phyloP scores from a whole-genome alignment of 2,888 invertebrate species.

The Acrobasis consociella region DNA sequence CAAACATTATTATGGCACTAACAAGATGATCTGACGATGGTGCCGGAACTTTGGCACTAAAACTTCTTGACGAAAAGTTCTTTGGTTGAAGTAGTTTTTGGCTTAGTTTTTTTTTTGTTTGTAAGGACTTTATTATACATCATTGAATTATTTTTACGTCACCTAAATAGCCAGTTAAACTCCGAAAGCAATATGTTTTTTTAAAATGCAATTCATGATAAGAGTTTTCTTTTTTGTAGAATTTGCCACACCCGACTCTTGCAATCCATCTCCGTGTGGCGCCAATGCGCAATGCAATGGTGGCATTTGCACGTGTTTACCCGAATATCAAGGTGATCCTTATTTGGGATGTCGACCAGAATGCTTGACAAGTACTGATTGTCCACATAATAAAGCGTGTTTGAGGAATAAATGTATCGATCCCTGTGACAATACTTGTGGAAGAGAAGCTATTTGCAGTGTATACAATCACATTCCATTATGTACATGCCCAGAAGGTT shows the following conservation, averaged over 20 bases:
- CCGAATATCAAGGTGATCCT: slow-evolving; percentile 90
- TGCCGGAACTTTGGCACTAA: too few relatives aligned
- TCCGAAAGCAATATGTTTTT: too few relatives aligned
- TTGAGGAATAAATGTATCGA: slow-evolving; percentile 88
- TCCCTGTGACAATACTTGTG: slow-evolving; percentile 91
- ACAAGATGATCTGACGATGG: too few relatives aligned
- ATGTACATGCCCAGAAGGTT: slow-evolving; percentile 83
- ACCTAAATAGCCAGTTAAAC: too few relatives aligned
- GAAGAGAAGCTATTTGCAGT: slow-evolving; percentile 87
- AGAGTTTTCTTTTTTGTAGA: slow-evolving; percentile 42
- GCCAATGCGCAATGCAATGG: slow-evolving; percentile 87
- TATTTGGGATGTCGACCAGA: slow-evolving; percentile 91
- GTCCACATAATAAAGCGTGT: slow-evolving; percentile 87
- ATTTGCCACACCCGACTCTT: slow-evolving; percentile 75
- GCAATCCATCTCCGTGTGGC: slow-evolving; percentile 86
- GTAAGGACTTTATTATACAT: too few relatives aligned
- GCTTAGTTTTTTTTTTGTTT: too few relatives aligned
- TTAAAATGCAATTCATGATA: too few relatives aligned
- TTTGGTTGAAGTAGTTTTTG: too few relatives aligned
- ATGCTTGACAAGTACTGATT: slow-evolving; percentile 89
- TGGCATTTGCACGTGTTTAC: slow-evolving; percentile 87
- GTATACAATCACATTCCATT: slow-evolving; percentile 85
- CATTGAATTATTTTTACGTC: too few relatives aligned
- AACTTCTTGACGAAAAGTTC: too few relatives aligned
- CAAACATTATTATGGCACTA: too few relatives aligned